These are phyloP conservation scores for Ophion costatus DNA, from an alignment of 2,888 invertebrate genomes.

Conservation along the genomic window DNA sequence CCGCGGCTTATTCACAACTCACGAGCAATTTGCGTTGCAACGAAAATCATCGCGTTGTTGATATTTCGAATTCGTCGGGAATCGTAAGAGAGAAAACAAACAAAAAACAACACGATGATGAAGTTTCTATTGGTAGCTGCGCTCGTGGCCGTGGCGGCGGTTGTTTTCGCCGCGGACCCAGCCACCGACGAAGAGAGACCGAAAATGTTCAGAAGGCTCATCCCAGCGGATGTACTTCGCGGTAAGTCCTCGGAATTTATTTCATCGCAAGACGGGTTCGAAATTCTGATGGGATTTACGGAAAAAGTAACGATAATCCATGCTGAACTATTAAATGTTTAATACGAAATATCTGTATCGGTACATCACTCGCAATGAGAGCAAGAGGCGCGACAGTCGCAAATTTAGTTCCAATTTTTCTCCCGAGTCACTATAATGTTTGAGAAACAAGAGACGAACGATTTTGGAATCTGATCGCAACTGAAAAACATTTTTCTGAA, in stretches of 20 bases:
- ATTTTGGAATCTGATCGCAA: too few relatives aligned
- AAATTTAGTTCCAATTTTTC: too few relatives aligned
- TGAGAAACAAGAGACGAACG: too few relatives aligned
- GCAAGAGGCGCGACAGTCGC: too few relatives aligned
- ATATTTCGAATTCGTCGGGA: conserved; percentile 55
- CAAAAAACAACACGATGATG: conserved; percentile 71
- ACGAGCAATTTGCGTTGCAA: conserved; percentile 18
- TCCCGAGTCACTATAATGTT: too few relatives aligned
- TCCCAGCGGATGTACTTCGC: conserved; percentile 95
- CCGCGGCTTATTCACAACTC: conserved; percentile 53
- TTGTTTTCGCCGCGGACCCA: conserved; percentile 84
- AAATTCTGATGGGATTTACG: background rate
- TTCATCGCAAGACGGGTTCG: background rate
- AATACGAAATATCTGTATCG: too few relatives aligned
- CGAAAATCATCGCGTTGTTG: background rate
- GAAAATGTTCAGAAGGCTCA: conserved; percentile 92
- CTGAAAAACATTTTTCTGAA: background rate
- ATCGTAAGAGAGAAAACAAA: conserved; percentile 26
- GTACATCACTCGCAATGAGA: background rate
- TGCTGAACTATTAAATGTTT: background rate
- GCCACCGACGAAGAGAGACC: conserved; percentile 84
- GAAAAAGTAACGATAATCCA: background rate
- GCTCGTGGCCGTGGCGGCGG: conserved; percentile 84
- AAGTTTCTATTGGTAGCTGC: conserved; percentile 84
- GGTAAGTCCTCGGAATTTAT: conserved; percentile 85